A percentile compares a stretch with the other conserved stretches of the same genome.
phyloP scores from a whole-genome alignment of 2,888 invertebrate genomes.

The Pediacus dermestoides region DNA sequence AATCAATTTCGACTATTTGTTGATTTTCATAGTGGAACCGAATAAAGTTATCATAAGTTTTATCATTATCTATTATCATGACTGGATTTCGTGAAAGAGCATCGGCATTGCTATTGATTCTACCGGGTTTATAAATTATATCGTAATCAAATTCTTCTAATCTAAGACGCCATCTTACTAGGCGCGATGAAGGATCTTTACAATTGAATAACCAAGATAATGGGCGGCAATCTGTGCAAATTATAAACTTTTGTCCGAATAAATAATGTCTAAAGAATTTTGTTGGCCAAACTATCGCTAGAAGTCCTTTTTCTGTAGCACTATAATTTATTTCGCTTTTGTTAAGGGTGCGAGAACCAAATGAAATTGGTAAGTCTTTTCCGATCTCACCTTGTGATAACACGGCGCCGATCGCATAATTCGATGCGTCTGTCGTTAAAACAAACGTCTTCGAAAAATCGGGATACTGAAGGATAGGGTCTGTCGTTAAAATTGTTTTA shows the following conservation, averaged over 20 bases:
- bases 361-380: slow-evolving; percentile 35
- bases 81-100: slow-evolving; percentile 11
- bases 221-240: slow-evolving; percentile 39
- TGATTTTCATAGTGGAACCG: no score
- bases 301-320: slow-evolving; percentile 27
- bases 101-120: slow-evolving; percentile 24
- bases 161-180: slow-evolving; percentile 34
- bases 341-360: slow-evolving; percentile 23
- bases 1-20: no score
- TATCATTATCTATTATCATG: no score
- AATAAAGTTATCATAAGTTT: no score
- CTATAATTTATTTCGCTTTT: slow-evolving; percentile 28
- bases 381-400: slow-evolving; percentile 27
- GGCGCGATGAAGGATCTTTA: slow-evolving; percentile 29
- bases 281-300: slow-evolving; percentile 30
- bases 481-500: slow-evolving; percentile 12
- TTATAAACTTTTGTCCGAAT: slow-evolving; percentile 28
- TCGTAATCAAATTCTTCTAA: slow-evolving; percentile 33
- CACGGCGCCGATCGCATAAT: slow-evolving; percentile 25
- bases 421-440: slow-evolving; percentile 26
- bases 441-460: slow-evolving; percentile 25
- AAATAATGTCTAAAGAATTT: slow-evolving; percentile 25
- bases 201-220: slow-evolving; percentile 26
- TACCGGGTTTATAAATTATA: slow-evolving; percentile 29
- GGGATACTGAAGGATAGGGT: slow-evolving; percentile 22